Percentiles rank a stretch among this genome's conserved stretches.
phyloP scores from a whole-genome alignment of 2,797 vertebrate species.

The Bovichtus diacanthus region DNA sequence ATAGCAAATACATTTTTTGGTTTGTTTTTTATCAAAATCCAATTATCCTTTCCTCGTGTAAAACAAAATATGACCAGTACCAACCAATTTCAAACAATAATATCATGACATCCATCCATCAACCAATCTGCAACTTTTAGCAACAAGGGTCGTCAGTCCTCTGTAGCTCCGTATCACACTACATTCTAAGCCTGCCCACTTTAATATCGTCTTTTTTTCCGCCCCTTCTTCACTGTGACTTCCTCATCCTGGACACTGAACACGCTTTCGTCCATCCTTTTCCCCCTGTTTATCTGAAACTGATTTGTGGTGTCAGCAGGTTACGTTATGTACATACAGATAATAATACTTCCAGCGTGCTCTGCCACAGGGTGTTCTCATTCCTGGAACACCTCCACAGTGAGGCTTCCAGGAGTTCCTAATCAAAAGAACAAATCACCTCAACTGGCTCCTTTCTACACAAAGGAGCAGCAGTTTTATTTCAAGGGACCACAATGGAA shows the following conservation, averaged over 20 bases:
- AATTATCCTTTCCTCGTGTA: no score
- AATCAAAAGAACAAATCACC: not conserved
- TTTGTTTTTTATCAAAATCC: no score
- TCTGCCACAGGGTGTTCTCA: slow-evolving; percentile 11
- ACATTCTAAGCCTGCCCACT: no score
- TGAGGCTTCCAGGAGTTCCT: not conserved
- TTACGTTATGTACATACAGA: not conserved
- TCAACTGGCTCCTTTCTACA: not conserved
- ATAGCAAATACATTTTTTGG: no score
- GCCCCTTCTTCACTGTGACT: not conserved
- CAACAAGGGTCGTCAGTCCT: no score
- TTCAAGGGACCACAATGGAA: no score
- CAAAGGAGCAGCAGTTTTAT: not conserved
- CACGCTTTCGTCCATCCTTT: not conserved
- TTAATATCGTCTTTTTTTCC: no score
- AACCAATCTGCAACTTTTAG: no score
- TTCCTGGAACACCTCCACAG: slow-evolving; percentile 23
- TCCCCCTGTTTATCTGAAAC: not conserved
- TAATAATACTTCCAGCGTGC: slow-evolving; percentile 17
- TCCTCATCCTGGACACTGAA: not conserved
- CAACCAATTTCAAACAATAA: no score
- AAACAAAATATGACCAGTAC: no score
- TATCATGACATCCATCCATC: no score
- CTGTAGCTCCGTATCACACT: no score
- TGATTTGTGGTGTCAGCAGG: not conserved